Percentiles rank a stretch among this genome's conserved stretches.
Conservation (phyloP, 2,797 vertebrate species). For the Acrossocheilus wenchowensis region DNA sequence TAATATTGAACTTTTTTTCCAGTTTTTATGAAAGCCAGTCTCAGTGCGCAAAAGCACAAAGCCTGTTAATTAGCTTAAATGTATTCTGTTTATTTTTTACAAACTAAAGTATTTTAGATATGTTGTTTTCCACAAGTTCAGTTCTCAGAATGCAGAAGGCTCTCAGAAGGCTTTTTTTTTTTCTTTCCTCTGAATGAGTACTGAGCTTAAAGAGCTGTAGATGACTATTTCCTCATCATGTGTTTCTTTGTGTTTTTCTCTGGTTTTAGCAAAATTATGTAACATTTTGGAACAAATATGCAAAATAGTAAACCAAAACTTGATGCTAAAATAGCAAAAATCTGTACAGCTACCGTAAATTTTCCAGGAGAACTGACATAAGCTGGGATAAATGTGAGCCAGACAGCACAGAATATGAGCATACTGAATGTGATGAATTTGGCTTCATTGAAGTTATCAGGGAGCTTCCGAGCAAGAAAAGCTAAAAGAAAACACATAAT, state of each 20-base stretch:
- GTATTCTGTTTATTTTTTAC: background rate
- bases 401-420: background rate
- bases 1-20: background rate
- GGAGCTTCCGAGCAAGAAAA: background rate
- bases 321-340: background rate
- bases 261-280: background rate
- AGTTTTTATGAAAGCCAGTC: background rate
- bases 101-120: background rate
- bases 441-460: conserved; percentile 2
- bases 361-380: background rate
- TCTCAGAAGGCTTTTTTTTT: too few relatives aligned
- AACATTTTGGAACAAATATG: background rate
- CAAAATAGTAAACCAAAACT: background rate
- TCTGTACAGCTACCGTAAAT: background rate
- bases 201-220: background rate
- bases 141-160: background rate
- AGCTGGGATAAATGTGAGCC: background rate
- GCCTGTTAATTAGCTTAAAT: background rate
- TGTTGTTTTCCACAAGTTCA: background rate
- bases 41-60: background rate
- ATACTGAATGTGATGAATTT: background rate
- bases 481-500: background rate
- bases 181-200: background rate
- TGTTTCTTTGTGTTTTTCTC: background rate
- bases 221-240: background rate